Conservation (phyloP, 2,797 vertebrate genomes). For the Xiphophorus birchmanni region DNA sequence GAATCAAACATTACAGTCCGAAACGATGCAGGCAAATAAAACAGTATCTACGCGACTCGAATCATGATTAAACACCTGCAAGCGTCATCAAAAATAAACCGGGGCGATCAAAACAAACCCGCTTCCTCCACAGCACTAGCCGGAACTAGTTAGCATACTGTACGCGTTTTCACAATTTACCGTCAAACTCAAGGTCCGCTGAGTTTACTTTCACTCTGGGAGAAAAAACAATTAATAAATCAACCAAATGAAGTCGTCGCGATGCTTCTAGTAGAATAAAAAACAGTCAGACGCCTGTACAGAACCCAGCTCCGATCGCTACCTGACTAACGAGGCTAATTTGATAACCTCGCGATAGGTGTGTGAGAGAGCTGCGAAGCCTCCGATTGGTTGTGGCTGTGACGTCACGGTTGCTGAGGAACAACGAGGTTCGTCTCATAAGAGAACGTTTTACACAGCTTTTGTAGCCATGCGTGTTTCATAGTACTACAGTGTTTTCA, state of each 20-base stretch:
- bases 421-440: conserved; percentile 29
- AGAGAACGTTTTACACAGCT: neutral
- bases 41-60: rapidly evolving
- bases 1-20: neutral
- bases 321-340: conserved; percentile 68
- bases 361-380: conserved; percentile 28
- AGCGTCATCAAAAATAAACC: neutral
- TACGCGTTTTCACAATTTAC: conserved; percentile 51
- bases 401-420: conserved; percentile 78
- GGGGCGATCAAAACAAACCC: conserved; percentile 73
- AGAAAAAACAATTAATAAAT: conserved; percentile 10
- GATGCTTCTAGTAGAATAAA: neutral
- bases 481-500: neutral
- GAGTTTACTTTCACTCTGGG: conserved; percentile 32
- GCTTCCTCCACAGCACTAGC: conserved; percentile 47
- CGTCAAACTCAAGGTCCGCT: conserved; percentile 52
- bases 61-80: neutral
- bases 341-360: conserved; percentile 68
- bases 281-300: conserved; percentile 21
- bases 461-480: neutral
- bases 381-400: conserved; percentile 52
- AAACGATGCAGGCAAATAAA: neutral
- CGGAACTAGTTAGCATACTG: conserved; percentile 56
- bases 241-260: neutral
- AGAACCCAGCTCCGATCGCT: conserved; percentile 44